Evolutionary conservation across 2,113 vertebrate species (phyloP).

Genomic region (Oreochromis aureus): DNA sequence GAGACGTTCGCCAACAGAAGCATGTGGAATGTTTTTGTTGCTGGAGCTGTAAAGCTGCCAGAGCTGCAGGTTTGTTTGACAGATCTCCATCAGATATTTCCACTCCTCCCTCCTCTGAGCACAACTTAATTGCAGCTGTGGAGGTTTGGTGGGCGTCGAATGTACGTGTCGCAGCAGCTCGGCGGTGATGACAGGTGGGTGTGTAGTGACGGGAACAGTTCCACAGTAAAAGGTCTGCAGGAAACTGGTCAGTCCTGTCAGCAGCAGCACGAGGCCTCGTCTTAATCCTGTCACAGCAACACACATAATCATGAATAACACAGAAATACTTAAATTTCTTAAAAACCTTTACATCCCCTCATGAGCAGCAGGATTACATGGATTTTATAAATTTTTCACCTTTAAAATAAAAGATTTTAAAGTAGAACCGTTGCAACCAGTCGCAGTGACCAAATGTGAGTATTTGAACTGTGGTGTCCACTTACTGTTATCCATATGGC

Average conservation of each 20-base stretch:
- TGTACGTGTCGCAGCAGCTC: background rate
- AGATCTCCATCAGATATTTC: background rate
- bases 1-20: background rate
- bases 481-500: background rate
- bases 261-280: background rate
- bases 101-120: background rate
- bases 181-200: background rate
- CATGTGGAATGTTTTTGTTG: background rate
- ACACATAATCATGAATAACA: background rate
- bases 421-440: background rate
- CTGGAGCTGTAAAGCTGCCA: background rate
- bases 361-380: background rate
- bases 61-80: background rate
- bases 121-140: background rate
- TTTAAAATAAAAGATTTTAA: background rate
- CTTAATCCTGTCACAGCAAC: background rate
- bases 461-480: background rate
- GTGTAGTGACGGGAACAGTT: background rate
- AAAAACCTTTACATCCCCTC: background rate
- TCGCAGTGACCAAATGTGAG: background rate
- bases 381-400: accelerated
- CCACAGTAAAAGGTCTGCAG: background rate
- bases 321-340: background rate
- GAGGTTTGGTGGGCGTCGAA: background rate
- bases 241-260: background rate